These are phyloP conservation scores for Furnarius figulus DNA, from an alignment of 2,113 vertebrate species.

Conservation along the genomic window DNA sequence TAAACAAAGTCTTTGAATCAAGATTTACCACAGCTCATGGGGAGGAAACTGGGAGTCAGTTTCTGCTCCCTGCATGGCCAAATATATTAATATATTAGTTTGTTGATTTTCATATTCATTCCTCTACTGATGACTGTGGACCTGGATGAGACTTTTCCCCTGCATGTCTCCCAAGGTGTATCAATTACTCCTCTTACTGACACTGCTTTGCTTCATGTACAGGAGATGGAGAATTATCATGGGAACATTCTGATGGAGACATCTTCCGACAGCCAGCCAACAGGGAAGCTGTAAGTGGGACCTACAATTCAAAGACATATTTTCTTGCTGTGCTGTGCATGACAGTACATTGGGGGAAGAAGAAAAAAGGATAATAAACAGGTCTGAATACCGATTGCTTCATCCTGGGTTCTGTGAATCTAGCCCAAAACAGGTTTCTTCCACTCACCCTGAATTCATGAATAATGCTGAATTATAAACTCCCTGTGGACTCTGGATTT, in stretches of 20 bases:
- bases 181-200: not conserved
- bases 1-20: not conserved
- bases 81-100: not conserved
- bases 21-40: not conserved
- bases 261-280: slow-evolving; percentile 81
- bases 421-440: not conserved
- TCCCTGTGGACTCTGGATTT: not conserved
- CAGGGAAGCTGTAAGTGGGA: slow-evolving; percentile 82
- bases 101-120: not conserved
- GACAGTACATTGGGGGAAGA: not conserved
- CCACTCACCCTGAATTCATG: not conserved
- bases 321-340: not conserved
- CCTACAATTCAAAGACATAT: not conserved
- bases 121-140: not conserved
- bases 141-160: not conserved
- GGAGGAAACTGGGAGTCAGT: not conserved
- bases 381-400: not conserved
- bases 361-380: not conserved
- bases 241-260: slow-evolving; percentile 79
- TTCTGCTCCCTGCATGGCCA: not conserved
- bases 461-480: not conserved
- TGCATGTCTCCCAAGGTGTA: not conserved
- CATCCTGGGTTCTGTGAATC: not conserved
- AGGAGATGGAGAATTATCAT: slow-evolving; percentile 81
- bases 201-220: slow-evolving; percentile 2